phyloP scores from a whole-genome alignment of 1,140 invertebrate species.

The Lepeophtheirus salmonis region DNA sequence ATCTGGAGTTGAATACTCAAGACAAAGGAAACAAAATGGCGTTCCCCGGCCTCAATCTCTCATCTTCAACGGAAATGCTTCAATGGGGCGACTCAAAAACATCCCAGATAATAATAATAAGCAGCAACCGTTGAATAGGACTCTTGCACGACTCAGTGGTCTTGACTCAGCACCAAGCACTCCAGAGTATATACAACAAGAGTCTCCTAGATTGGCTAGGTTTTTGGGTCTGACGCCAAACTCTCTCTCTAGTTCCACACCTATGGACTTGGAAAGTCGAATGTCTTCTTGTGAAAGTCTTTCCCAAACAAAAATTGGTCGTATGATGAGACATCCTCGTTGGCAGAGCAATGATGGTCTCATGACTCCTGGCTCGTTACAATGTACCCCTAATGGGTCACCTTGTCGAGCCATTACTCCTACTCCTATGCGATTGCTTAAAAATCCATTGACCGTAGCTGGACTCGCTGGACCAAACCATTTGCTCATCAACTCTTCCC shows the following conservation, averaged over 20 bases:
- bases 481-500: no score
- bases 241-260: slow-evolving; percentile 5
- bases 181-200: not conserved
- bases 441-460: no score
- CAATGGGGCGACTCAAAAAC: not conserved
- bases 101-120: not conserved
- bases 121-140: not conserved
- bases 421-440: no score
- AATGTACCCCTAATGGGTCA: no score
- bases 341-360: slow-evolving; percentile 10
- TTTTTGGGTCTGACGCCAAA: not conserved
- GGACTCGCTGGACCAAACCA: no score
- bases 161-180: not conserved
- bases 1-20: not conserved
- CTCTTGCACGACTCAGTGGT: not conserved
- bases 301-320: not conserved
- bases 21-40: not conserved
- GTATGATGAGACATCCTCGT: not conserved
- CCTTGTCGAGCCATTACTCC: no score
- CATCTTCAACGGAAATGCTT: not conserved
- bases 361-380: not conserved
- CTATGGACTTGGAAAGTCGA: not conserved
- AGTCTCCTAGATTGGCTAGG: not conserved
- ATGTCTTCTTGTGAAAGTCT: not conserved
- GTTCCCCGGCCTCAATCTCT: not conserved